These are phyloP conservation scores for Todiramphus chloris DNA, from an alignment of 2,113 vertebrate genomes.

Conservation along the genomic window DNA sequence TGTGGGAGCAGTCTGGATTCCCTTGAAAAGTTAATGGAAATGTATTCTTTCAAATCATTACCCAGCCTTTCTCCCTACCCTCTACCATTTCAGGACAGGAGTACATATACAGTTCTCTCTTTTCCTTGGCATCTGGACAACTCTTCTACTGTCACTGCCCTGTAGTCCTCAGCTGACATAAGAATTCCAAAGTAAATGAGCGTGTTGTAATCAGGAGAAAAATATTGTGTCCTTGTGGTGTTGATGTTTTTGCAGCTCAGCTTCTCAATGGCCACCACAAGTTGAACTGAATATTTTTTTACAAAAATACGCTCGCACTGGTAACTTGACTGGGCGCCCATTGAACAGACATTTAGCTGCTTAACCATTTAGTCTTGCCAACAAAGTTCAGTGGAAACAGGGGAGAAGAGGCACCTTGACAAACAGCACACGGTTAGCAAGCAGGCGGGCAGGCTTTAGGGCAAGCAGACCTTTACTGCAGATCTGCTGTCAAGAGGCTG, in stretches of 20 bases:
- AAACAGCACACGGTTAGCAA: not conserved
- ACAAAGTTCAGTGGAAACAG: constrained; percentile 51
- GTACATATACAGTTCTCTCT: constrained; percentile 73
- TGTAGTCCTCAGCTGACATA: constrained; percentile 75
- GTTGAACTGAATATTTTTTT: constrained; percentile 73
- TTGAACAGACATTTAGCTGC: constrained; percentile 64
- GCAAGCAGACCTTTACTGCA: not conserved
- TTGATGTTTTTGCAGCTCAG: constrained; percentile 78
- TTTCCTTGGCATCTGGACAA: constrained; percentile 79
- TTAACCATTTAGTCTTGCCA: constrained; percentile 57
- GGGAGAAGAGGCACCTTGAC: constrained; percentile 35
- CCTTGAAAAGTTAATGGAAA: constrained; percentile 27
- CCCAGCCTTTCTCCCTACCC: constrained; percentile 46
- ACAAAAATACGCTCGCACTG: constrained; percentile 65
- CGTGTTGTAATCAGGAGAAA: constrained; percentile 78
- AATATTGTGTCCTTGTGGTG: constrained; percentile 80
- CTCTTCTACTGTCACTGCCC: constrained; percentile 76
- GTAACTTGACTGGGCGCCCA: constrained; percentile 58
- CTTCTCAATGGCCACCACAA: constrained; percentile 67
- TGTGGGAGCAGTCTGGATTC: not conserved
- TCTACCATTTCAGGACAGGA: constrained; percentile 72
- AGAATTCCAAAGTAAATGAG: constrained; percentile 82
- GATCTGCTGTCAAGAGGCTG: constrained; percentile 4
- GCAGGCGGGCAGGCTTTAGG: not conserved
- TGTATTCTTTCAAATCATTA: constrained; percentile 48